phyloP scores from a whole-genome alignment of 2,113 vertebrate species.

The Trochalopteron elliotii region DNA sequence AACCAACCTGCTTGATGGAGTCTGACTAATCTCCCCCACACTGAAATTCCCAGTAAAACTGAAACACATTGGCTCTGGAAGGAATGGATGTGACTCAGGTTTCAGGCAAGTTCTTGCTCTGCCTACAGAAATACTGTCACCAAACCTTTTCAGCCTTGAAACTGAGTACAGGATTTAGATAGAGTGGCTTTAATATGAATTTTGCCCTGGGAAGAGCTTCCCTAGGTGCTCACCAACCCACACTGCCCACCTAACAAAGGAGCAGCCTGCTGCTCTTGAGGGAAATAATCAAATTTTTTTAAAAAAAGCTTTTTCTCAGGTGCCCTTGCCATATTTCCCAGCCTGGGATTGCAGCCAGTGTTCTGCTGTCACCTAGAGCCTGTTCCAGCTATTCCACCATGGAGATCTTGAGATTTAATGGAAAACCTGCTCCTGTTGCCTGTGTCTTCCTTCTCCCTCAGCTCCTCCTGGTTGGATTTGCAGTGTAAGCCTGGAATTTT shows the following conservation, averaged over 20 bases:
- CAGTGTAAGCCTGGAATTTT: background rate
- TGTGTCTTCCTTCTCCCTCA: background rate
- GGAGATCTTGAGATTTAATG: background rate
- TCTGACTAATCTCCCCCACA: background rate
- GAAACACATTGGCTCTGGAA: constrained; percentile 30
- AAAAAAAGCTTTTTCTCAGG: background rate
- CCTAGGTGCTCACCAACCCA: background rate
- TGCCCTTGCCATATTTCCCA: background rate
- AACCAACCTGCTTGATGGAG: constrained; percentile 18
- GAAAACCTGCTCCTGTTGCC: background rate
- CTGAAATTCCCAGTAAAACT: constrained; percentile 24
- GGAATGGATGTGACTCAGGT: background rate
- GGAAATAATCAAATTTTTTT: background rate
- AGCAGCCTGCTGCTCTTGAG: background rate
- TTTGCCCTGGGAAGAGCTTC: background rate
- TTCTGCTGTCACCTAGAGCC: background rate
- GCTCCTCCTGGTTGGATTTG: background rate
- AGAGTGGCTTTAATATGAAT: background rate
- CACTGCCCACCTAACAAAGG: background rate
- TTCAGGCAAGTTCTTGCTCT: constrained; percentile 12
- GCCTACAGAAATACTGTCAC: background rate
- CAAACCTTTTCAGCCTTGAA: background rate
- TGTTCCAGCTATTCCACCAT: background rate
- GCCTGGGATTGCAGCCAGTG: background rate
- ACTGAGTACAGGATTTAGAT: background rate